Evolutionary conservation across 1,140 invertebrate genomes (phyloP).

Genomic region (Drosophila mojavensis): DNA sequence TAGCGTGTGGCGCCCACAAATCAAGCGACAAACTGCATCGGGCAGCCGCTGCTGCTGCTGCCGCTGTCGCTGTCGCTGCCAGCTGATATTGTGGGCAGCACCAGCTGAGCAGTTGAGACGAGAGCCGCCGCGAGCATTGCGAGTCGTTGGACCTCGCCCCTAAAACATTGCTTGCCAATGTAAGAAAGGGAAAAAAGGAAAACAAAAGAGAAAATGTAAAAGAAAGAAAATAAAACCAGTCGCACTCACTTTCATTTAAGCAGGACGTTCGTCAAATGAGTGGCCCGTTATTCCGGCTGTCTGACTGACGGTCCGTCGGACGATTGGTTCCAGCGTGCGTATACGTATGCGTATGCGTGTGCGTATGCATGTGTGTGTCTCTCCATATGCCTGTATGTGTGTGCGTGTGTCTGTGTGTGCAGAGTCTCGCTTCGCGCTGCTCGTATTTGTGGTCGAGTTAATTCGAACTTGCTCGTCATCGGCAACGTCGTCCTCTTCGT

Average conservation of each 20-base stretch:
- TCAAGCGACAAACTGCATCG: constrained; percentile 39
- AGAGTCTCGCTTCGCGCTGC: constrained; percentile 40
- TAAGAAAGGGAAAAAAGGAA: constrained; percentile 12
- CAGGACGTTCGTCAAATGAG: constrained; percentile 39
- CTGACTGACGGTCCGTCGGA: neutral
- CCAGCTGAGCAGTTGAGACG: constrained; percentile 18
- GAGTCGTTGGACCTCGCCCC: constrained; percentile 25
- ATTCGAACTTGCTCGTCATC: constrained; percentile 62
- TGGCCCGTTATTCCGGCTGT: constrained; percentile 5
- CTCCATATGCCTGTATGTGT: neutral
- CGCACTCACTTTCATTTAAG: constrained; percentile 46
- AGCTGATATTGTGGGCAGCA: constrained; percentile 26
- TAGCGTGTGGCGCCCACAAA: constrained; percentile 38
- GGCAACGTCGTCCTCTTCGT: constrained; percentile 19
- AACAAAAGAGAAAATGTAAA: neutral
- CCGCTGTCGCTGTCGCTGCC: constrained; percentile 2
- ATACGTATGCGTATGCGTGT: neutral
- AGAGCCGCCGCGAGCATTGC: constrained; percentile 1
- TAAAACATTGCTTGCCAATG: constrained; percentile 14
- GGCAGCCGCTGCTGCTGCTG: constrained; percentile 17
- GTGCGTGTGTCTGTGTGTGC: constrained; percentile 2
- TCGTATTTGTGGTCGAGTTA: constrained; percentile 73
- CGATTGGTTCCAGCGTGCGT: neutral
- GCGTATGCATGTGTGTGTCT: constrained; percentile 2
- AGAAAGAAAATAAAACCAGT: neutral